Conservation (phyloP, 2,113 vertebrate species). For the Psammodynastes pulverulentus region DNA sequence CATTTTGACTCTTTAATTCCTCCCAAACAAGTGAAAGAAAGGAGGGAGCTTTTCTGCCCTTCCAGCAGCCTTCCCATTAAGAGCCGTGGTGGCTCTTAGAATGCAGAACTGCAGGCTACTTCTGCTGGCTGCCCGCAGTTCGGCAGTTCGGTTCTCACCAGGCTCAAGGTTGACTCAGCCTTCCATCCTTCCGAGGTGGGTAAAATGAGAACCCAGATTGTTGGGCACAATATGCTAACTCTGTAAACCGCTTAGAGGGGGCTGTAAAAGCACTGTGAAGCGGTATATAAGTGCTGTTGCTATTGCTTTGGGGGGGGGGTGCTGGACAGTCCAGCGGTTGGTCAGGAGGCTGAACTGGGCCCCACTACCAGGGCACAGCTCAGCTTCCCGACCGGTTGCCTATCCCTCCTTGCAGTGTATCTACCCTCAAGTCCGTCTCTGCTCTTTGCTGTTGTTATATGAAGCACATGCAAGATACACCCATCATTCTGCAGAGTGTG, state of each 20-base stretch:
- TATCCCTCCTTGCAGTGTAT: not conserved
- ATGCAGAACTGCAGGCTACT: too few species aligned
- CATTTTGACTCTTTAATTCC: not conserved
- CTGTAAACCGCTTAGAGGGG: too few species aligned
- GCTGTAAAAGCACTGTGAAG: too few species aligned
- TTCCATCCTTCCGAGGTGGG: too few species aligned
- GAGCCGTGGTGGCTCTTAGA: too few species aligned
- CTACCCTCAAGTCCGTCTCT: not conserved
- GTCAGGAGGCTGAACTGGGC: not conserved
- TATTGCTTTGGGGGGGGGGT: too few species aligned
- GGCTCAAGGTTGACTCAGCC: too few species aligned
- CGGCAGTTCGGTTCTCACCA: too few species aligned
- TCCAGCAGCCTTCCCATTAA: not conserved
- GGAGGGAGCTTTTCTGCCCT: not conserved
- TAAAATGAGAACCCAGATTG: too few species aligned
- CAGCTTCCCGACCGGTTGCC: not conserved
- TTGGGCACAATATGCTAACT: too few species aligned
- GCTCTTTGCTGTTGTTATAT: not conserved
- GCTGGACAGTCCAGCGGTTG: not conserved
- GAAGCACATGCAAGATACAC: not conserved
- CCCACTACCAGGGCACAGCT: not conserved
- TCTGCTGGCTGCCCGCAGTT: too few species aligned
- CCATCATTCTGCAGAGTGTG: not conserved
- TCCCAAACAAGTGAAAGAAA: not conserved
- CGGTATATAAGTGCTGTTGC: too few species aligned